Conservation (phyloP, 2,113 vertebrate species). For the Zosterops borbonicus region DNA sequence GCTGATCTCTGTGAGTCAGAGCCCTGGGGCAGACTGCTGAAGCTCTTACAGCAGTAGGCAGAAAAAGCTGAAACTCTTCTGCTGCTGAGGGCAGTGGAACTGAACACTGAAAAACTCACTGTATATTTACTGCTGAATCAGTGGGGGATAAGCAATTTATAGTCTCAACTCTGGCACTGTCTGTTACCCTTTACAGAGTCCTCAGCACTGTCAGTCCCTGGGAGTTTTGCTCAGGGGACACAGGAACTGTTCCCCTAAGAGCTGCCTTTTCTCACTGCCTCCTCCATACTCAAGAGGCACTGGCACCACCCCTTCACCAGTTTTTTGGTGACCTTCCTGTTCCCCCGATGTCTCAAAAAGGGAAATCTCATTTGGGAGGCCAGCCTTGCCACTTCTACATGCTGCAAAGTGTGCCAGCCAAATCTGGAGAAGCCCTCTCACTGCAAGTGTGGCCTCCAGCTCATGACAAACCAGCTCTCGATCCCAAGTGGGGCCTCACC, state of each 20-base stretch:
- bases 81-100: neutral
- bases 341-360: neutral
- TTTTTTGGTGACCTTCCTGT: neutral
- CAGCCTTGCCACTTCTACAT: neutral
- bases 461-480: neutral
- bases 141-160: neutral
- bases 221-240: neutral
- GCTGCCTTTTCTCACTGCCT: neutral
- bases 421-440: neutral
- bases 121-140: neutral
- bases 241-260: accelerated
- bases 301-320: neutral
- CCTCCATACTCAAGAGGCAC: neutral
- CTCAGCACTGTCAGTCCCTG: neutral
- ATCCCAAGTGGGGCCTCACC: too few species aligned
- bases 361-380: neutral
- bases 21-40: neutral
- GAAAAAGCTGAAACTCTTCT: neutral
- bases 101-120: neutral
- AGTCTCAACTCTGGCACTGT: neutral
- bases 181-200: neutral
- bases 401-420: neutral
- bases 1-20: neutral
- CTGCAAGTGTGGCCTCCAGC: neutral
- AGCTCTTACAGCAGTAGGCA: neutral